phyloP scores from a whole-genome alignment of 2,113 vertebrate genomes.

The Labeo rohita region DNA sequence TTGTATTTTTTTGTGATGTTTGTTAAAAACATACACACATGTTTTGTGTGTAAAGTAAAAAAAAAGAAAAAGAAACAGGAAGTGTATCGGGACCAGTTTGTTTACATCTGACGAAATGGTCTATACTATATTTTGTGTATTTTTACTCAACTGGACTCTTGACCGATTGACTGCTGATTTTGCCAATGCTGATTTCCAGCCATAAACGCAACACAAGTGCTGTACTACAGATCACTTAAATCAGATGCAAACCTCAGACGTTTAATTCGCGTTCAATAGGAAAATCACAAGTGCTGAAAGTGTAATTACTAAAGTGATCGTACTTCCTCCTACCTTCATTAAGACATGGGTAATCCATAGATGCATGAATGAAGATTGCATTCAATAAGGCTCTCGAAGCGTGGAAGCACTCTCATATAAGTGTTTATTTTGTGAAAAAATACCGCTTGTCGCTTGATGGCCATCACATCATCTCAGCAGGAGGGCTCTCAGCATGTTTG shows the following conservation, averaged over 20 bases:
- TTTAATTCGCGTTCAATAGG: constrained; percentile 50
- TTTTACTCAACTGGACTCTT: background rate
- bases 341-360: constrained; percentile 43
- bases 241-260: constrained; percentile 40
- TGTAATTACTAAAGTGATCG: constrained; percentile 61
- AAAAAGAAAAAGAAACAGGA: too few species aligned
- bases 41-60: too few species aligned
- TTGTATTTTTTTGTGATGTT: too few species aligned
- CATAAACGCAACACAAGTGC: background rate
- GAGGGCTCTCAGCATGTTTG: constrained; percentile 5
- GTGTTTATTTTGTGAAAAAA: constrained; percentile 30
- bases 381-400: constrained; percentile 43
- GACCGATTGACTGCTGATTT: background rate
- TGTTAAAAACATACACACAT: too few species aligned
- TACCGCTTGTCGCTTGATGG: background rate
- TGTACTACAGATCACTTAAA: constrained; percentile 12
- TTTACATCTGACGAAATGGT: too few species aligned
- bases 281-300: constrained; percentile 55
- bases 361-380: constrained; percentile 60
- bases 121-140: background rate
- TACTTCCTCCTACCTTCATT: constrained; percentile 47
- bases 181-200: background rate
- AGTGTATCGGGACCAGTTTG: too few species aligned
- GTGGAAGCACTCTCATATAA: background rate
- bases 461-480: constrained; percentile 32